Evolutionary conservation across 2,888 invertebrate species (phyloP), one percentile per base, ranked within the genome.

Genomic region (Taphrorychus bicolor): DNA sequence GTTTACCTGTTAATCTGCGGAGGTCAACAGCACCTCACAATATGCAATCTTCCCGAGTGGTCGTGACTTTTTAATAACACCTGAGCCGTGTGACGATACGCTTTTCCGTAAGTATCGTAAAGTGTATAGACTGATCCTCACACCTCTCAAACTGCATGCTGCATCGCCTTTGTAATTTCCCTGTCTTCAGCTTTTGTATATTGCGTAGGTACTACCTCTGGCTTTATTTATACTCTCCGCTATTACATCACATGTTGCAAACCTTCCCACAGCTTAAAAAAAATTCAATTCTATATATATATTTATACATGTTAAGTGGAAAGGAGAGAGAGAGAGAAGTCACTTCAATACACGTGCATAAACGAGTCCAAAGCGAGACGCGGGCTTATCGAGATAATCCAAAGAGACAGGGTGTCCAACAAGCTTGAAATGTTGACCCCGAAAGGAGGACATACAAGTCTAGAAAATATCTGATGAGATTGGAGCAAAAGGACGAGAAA

Each of bases 1-100:
- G 77, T 80, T 80, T 80, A 80, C 80, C 78, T 79, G 79, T 79
- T 80, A 80, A 80, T 80, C 79, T 79, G 75, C 75, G 74, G 42
- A 75, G 80, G 80, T 80, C 80, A 80, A 80, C 77, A 80, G 76
- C 80, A 79, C 76, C 74, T 77, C 71, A 74, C 73, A 74, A 75
- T 76, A 75, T 75, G 75, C 76, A 77, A 76, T 76, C 75, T 76
- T 73, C 73, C 71, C 70, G 69, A 71, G 72, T n/a, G n/a, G n/a
- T 76, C 76, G 76, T 76, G 76, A 76, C 76, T 75, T 76, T 76
- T 75, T 73, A 71, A 74, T 73, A 72, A 65, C 70, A 70, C 71
- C 73, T 73, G 71, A 32, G 69, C 60, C 65, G 65, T 73, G 68
- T 59, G 63, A 68, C 63, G 59, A 59, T 32, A 32, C 32, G 32